Conservation (phyloP, 2,113 vertebrate genomes). For the Microcebus jonahi region DNA sequence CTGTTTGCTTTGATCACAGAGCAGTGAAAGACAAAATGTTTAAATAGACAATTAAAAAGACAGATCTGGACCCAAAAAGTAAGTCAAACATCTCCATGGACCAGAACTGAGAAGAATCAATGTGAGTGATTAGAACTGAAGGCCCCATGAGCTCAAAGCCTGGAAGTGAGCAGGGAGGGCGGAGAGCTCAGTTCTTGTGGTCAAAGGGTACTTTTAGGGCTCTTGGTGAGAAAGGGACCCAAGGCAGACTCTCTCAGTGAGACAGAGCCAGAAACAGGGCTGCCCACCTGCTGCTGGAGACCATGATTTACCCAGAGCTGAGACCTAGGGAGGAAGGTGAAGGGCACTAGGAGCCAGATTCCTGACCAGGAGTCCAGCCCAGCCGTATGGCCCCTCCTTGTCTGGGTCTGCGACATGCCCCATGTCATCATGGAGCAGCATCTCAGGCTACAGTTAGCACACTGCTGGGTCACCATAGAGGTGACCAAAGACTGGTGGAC, state of each 20-base stretch:
- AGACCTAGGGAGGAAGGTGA: background rate
- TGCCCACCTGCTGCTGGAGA: background rate
- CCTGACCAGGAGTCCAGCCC: background rate
- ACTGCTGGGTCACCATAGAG: background rate
- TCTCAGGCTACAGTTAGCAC: background rate
- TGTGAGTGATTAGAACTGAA: background rate
- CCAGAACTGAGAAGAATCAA: background rate
- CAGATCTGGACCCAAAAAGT: background rate
- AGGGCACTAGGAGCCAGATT: background rate
- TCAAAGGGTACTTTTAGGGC: background rate
- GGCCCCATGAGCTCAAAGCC: background rate
- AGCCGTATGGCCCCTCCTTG: background rate
- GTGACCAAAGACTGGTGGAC: background rate
- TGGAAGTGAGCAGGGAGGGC: background rate
- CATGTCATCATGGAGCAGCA: background rate
- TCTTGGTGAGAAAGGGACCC: background rate
- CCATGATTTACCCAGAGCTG: background rate
- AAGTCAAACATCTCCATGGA: background rate
- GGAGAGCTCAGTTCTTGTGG: background rate
- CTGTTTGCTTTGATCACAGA: background rate
- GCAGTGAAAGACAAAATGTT: background rate
- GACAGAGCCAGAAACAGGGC: background rate
- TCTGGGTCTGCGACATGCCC: background rate
- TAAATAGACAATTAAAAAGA: background rate
- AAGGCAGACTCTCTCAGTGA: background rate